Percentiles rank a stretch among this genome's conserved stretches.
phyloP scores from a whole-genome alignment of 2,797 vertebrate genomes.

The Poeciliopsis turneri region DNA sequence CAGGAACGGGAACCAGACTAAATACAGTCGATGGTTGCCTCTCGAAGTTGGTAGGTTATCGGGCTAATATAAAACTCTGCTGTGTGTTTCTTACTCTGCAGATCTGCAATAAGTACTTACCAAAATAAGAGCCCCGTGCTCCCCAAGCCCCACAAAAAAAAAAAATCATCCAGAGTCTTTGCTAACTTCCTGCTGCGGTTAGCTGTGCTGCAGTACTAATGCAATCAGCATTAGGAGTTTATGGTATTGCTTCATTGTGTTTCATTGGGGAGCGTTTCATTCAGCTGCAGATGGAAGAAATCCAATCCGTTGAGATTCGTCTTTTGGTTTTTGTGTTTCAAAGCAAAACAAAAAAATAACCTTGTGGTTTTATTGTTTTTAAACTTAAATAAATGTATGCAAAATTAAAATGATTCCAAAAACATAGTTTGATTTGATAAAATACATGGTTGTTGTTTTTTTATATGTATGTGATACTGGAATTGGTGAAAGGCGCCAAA shows the following conservation, averaged over 20 bases:
- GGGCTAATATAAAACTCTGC: neutral
- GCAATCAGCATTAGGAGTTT: neutral
- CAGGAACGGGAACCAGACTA: conserved; percentile 27
- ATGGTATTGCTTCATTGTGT: neutral
- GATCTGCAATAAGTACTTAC: neutral
- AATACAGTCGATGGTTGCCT: conserved; percentile 26
- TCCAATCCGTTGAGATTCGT: no score
- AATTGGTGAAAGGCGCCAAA: no score
- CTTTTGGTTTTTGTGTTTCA: no score
- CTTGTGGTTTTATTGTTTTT: no score
- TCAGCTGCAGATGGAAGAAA: neutral
- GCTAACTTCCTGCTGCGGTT: neutral
- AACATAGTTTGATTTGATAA: no score
- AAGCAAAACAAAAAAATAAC: neutral
- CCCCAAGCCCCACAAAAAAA: neutral
- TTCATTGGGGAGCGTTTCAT: neutral
- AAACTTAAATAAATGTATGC: no score
- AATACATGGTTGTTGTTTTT: no score
- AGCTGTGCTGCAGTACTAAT: neutral
- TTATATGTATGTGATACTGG: no score
- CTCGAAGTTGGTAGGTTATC: conserved; percentile 58
- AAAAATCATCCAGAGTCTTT: neutral
- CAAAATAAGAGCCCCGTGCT: neutral
- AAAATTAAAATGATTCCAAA: no score
- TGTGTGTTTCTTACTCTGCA: neutral